phyloP scores from a whole-genome alignment of 1,140 invertebrate species.

The Dicyema japonicum region DNA sequence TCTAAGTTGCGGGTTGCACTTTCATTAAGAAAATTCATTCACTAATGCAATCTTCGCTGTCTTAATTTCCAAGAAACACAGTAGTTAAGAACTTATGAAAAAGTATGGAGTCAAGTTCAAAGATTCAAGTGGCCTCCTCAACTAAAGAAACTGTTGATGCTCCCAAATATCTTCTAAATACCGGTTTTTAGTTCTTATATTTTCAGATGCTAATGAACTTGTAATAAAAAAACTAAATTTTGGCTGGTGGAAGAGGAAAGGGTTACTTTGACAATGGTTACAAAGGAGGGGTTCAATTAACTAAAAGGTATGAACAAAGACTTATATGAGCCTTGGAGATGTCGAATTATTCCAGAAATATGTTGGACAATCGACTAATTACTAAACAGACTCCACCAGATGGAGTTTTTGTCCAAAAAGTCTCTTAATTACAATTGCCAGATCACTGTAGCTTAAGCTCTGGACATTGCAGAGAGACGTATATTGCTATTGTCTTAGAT shows the following conservation, averaged over 20 bases:
- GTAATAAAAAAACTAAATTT: constrained; percentile 91
- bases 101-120: constrained; percentile 63
- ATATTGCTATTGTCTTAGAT: constrained; percentile 81
- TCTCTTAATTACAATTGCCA: constrained; percentile 9
- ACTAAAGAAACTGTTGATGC: constrained; percentile 30
- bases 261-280: constrained; percentile 57
- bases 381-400: constrained; percentile 80
- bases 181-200: constrained; percentile 3
- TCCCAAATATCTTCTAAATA: constrained; percentile 43
- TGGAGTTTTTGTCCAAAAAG: constrained; percentile 59
- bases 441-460: constrained; percentile 91
- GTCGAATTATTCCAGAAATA: constrained; percentile 36
- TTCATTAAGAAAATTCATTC: no score
- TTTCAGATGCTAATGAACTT: constrained; percentile 34
- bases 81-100: constrained; percentile 57
- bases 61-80: constrained; percentile 87
- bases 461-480: constrained; percentile 75
- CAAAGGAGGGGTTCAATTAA: constrained; percentile 86
- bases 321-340: no score
- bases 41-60: constrained; percentile 20
- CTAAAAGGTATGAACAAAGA: constrained; percentile 34
- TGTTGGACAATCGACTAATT: constrained; percentile 60
- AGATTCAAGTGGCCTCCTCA: constrained; percentile 48
- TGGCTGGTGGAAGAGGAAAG: constrained; percentile 82
- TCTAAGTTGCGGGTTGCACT: no score